Evolutionary conservation across 2,888 invertebrate species (phyloP), one percentile per base, ranked within the genome.

Genomic region (Serripes groenlandicus): DNA sequence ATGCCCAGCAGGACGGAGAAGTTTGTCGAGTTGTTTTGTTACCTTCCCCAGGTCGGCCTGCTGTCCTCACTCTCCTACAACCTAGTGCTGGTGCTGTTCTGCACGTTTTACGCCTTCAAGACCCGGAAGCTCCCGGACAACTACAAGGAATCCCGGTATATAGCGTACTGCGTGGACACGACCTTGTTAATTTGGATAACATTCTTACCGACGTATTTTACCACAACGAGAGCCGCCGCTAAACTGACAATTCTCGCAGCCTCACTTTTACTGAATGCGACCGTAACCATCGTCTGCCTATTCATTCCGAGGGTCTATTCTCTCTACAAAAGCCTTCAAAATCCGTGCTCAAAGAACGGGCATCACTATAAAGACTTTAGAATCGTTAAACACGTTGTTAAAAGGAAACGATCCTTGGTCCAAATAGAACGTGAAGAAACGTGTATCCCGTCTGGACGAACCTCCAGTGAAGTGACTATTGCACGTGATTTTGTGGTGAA

Each of bases 111-210:
- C 70, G 92, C 92, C 54, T 92, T 93, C 82, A 92, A 91, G 75
- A 91, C 92, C 30, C 78, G 93, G 32, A 91, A 91, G 74, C 85
- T 92, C 11, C 93, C 93, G 18, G 92, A 92, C 78, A 92, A 92
- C 71, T 93, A 91, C 86, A 93, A 92, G 84, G 93, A 93, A 87
- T 91, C 92, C 0, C 87, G 90, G 3, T 92, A 90, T 86, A 92
- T 92, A 64, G 88, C 88, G 26, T 92, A 91, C 84, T 92, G 91
- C 73, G 91, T 91, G 11, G 90, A 90, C 73, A 90, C 90, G 32
- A 91, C 91, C 0, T 75, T 92, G 1, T 76, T 92, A 15, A 84
- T 91, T 11, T 91, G 91, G 91, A 72, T 90, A 21, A 84, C 89
- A 9, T 91, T 91, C 79, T 72, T 91, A 15, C 90, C 91, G 0